Base-by-base conservation (phyloP, 2,797 vertebrate genomes). In the Novumbra hubbsi region DNA sequence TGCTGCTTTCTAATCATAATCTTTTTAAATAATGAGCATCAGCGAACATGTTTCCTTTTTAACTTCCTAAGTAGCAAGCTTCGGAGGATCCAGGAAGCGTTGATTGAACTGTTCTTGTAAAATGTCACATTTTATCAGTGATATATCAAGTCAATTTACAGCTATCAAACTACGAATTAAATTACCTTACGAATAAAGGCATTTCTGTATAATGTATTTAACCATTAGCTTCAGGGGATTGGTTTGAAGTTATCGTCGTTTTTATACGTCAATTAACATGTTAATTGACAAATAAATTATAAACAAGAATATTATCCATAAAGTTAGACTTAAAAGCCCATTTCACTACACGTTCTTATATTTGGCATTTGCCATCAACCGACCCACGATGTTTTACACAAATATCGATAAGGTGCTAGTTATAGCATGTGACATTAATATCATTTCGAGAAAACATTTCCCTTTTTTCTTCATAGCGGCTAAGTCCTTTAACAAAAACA, bases 221-320 rank as follows among this genome's bases (percentile, higher is more conserved):
- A 70, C 14, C 15, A 48, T 16, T 28, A 50, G 27, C 48, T 48
- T 9, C 0, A 48, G 55, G 45, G 27, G n/a, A 60, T 50, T 27
- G 24, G 15, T 28, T 24, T 50, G 24, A 69, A 70, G 52, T 52
- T 45, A 45, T 45, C 9, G 41, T 45, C 6, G 41, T 45, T 45
- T 45, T 45, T 45, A 45, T 45, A 45, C 41, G 41, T 45, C 49
- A 24, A 12, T 57, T 52, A 70, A 50, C 48, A 70, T 70, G 48
- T 9, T 70, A 70, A 52, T 70, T 50, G 68, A 70, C 45, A 50
- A 4, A 28, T 70, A 30, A 28, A 32, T 52, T 32, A 52, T 27
- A 68, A 52, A 70, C 68, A 70, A 70, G 24, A 8, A 69, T 16
- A 52, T 52, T 50, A 69, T 49, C 41, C 27, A 52, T 52, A 32